These are phyloP conservation scores for Serilophus lunatus DNA, from an alignment of 2,113 vertebrate species.

Conservation along the genomic window DNA sequence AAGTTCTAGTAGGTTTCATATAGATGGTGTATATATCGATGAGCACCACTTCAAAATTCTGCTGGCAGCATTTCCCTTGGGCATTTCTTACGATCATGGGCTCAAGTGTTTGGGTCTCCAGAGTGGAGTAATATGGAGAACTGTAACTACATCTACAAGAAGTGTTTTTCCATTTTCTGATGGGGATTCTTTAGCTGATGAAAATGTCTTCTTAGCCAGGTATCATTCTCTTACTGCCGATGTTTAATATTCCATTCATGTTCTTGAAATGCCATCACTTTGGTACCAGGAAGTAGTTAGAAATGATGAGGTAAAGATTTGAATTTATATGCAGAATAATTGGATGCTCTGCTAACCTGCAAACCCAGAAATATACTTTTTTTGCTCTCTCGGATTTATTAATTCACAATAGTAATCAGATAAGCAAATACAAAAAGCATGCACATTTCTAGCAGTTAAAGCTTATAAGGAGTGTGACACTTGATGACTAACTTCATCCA, in stretches of 20 bases:
- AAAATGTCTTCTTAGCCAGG: neutral
- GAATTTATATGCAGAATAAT: neutral
- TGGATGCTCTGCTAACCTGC: neutral
- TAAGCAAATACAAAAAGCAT: constrained; percentile 5
- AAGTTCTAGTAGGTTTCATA: neutral
- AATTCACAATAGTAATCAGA: constrained; percentile 19
- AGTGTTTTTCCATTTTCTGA: neutral
- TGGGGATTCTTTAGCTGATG: neutral
- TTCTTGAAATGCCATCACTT: neutral
- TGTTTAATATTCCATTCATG: neutral
- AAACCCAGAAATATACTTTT: neutral
- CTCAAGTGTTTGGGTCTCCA: neutral
- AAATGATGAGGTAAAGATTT: neutral
- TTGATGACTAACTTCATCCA: constrained; percentile 1
- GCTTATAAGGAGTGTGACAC: neutral
- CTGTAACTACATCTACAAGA: neutral
- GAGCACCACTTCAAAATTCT: neutral
- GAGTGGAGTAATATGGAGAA: neutral
- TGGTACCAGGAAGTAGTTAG: neutral
- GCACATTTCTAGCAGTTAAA: neutral
- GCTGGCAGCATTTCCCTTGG: neutral
- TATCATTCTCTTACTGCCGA: neutral
- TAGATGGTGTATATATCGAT: neutral
- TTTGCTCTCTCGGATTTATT: neutral
- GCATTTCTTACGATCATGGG: neutral